Conservation (phyloP, 2,113 vertebrate genomes). For the Callaeas wilsoni region DNA sequence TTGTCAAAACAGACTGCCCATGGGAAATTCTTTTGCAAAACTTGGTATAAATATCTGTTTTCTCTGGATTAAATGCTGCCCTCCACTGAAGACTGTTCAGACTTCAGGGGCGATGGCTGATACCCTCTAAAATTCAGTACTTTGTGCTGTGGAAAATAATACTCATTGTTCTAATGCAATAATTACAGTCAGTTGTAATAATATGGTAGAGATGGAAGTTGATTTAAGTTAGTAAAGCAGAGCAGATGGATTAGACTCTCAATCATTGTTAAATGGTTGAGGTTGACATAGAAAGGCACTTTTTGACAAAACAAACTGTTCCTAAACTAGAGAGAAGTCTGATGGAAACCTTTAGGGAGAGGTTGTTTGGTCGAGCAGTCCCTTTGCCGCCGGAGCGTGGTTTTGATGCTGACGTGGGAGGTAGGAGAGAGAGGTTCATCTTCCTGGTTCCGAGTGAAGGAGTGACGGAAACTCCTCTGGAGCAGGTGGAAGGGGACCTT, state of each 20-base stretch:
- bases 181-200: not conserved
- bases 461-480: not conserved
- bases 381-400: accelerated
- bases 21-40: not conserved
- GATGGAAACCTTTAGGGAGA: not conserved
- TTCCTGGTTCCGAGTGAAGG: not conserved
- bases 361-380: not conserved
- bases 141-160: not conserved
- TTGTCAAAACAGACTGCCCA: not conserved
- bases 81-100: not conserved
- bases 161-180: not conserved
- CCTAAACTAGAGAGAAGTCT: not conserved
- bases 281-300: not conserved
- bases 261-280: not conserved
- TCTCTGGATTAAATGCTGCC: not conserved
- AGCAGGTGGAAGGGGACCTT: not conserved
- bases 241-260: not conserved
- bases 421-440: not conserved
- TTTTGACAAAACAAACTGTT: not conserved
- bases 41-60: not conserved
- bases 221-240: not conserved
- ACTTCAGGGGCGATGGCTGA: not conserved
- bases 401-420: not conserved
- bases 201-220: not conserved
- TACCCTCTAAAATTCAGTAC: not conserved